phyloP scores from a whole-genome alignment of 2,113 vertebrate genomes.

The Manacus vitellinus region DNA sequence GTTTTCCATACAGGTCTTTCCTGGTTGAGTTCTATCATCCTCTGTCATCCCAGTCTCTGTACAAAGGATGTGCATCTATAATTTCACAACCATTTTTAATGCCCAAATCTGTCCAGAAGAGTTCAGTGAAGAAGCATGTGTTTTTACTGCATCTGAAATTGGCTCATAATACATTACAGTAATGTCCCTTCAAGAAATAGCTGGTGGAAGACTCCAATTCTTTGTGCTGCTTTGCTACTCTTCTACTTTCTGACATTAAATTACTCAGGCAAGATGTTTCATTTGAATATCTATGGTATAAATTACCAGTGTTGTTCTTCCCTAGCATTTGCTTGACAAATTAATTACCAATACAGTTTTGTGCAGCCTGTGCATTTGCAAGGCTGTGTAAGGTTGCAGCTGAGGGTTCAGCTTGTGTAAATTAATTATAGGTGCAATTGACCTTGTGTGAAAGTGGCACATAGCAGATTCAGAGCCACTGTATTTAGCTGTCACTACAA shows the following conservation, averaged over 20 bases:
- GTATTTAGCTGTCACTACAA: background rate
- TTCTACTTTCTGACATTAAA: conserved; percentile 4
- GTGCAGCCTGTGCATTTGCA: background rate
- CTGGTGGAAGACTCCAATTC: background rate
- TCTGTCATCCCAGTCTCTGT: background rate
- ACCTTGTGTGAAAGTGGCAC: background rate
- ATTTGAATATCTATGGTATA: conserved; percentile 50
- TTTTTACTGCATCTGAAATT: background rate
- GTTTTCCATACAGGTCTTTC: background rate
- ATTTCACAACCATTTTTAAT: background rate
- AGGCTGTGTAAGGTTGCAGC: conserved; percentile 1
- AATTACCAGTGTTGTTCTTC: conserved; percentile 44
- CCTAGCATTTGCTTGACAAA: conserved; percentile 49
- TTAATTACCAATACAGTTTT: conserved; percentile 31
- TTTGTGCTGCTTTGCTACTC: background rate
- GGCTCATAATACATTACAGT: background rate
- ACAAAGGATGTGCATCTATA: background rate
- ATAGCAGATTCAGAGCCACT: background rate
- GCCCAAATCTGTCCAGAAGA: background rate
- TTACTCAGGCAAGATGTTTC: conserved; percentile 20
- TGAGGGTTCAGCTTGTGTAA: conserved; percentile 12
- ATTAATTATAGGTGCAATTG: conserved; percentile 39
- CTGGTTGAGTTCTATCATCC: background rate
- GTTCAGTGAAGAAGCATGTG: background rate
- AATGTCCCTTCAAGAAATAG: background rate